These are phyloP conservation scores for Thamnaconus septentrionalis DNA, from an alignment of 2,113 vertebrate species.

Conservation along the genomic window DNA sequence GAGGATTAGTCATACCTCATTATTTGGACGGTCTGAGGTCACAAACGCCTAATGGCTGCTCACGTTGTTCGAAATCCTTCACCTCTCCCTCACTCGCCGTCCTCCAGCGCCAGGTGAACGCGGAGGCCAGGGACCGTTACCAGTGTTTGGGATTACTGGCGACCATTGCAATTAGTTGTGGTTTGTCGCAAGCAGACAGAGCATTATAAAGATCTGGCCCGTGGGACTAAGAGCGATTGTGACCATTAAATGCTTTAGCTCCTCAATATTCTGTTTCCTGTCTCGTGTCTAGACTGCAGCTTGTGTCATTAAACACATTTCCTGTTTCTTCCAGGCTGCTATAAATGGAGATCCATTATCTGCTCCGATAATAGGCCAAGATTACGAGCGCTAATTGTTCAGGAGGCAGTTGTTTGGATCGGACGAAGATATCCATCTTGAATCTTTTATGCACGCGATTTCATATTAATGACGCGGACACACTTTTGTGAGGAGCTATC, in stretches of 20 bases:
- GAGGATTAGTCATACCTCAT: constrained; percentile 45
- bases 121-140: too few relatives aligned
- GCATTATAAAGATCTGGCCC: constrained; percentile 43
- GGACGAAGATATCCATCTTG: constrained; percentile 15
- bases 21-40: constrained; percentile 34
- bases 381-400: constrained; percentile 10
- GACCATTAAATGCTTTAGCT: constrained; percentile 31
- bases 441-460: constrained; percentile 8
- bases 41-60: constrained; percentile 27
- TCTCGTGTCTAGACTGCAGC: constrained; percentile 45
- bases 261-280: constrained; percentile 36
- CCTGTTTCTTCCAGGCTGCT: not conserved
- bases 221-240: constrained; percentile 38
- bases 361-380: not conserved
- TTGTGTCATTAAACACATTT: constrained; percentile 37
- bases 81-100: constrained; percentile 8
- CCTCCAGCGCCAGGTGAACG: constrained; percentile 4
- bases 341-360: constrained; percentile 5
- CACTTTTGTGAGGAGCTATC: constrained; percentile 21
- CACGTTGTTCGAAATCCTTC: constrained; percentile 25
- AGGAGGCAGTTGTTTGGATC: not conserved
- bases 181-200: constrained; percentile 22
- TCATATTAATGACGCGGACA: constrained; percentile 14
- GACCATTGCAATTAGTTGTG: too few relatives aligned
- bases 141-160: too few relatives aligned